A percentile compares a stretch with the other conserved stretches of the same genome.
These are phyloP conservation scores for Planococcus citri DNA, from an alignment of 1,140 invertebrate species.

Conservation along the genomic window DNA sequence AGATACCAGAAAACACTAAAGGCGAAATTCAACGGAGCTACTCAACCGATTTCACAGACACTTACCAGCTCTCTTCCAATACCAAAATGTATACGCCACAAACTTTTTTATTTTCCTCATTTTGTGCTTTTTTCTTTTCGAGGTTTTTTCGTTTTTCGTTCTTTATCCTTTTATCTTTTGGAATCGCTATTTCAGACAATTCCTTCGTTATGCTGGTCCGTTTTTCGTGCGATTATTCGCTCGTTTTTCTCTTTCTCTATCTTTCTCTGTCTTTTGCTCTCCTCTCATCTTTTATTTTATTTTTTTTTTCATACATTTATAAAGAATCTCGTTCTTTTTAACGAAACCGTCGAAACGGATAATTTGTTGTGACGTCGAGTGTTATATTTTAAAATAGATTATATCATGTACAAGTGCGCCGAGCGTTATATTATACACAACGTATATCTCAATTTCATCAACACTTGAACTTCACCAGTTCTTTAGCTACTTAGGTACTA, in stretches of 20 bases:
- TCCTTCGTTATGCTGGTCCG: constrained; percentile 5
- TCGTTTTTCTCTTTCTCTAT: not conserved
- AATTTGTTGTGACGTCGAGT: constrained; percentile 6
- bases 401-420: not conserved
- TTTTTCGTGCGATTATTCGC: constrained; percentile 6
- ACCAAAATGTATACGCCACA: constrained; percentile 6
- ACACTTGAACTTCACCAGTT: not conserved
- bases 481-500: too few relatives aligned
- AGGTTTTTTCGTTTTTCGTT: constrained; percentile 7
- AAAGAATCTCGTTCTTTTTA: constrained; percentile 5
- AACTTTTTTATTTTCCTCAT: constrained; percentile 8
- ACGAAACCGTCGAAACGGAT: not conserved
- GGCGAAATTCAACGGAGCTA: constrained; percentile 1
- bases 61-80: constrained; percentile 6
- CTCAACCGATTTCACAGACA: constrained; percentile 6
- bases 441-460: constrained; percentile 3
- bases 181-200: constrained; percentile 2
- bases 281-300: not conserved
- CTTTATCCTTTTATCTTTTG: constrained; percentile 4
- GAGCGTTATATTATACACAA: not conserved
- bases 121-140: not conserved
- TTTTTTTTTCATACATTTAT: too few relatives aligned
- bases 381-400: constrained; percentile 1
- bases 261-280: too few relatives aligned
- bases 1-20: constrained; percentile 3